Evolutionary conservation across 2,797 vertebrate species (phyloP).

Genomic region (Chloroceryle amazona): DNA sequence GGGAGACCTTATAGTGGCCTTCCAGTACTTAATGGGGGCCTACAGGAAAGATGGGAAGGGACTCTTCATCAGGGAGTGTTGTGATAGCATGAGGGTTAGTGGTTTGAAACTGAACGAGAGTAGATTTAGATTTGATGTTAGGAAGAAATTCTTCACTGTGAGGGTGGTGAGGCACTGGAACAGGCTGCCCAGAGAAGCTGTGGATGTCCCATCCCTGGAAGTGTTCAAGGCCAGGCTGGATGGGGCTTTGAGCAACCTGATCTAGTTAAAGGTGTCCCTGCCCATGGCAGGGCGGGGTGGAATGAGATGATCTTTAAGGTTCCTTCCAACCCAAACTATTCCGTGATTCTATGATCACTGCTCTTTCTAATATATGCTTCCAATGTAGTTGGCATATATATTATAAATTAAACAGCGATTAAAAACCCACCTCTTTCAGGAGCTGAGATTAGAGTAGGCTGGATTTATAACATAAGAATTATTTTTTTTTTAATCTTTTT

Average conservation of each 20-base stretch:
- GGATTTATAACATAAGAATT: accelerated
- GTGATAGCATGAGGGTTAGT: not conserved
- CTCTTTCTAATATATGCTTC: not conserved
- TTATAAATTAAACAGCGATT: not conserved
- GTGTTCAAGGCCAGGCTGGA: not conserved
- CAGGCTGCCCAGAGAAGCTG: not conserved
- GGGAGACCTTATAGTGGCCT: not conserved
- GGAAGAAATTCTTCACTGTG: not conserved
- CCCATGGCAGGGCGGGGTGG: too few species aligned
- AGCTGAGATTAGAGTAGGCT: not conserved
- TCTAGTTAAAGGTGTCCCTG: not conserved
- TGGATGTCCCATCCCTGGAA: not conserved
- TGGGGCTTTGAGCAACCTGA: not conserved
- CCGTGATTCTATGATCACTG: not conserved
- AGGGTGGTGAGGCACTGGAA: not conserved
- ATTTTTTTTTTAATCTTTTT: not conserved
- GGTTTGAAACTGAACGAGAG: not conserved
- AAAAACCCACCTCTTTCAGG: not conserved
- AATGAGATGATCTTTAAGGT: not conserved
- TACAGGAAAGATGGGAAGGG: not conserved
- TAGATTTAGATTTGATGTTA: not conserved
- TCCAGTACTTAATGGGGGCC: not conserved
- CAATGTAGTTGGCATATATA: accelerated
- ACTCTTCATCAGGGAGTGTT: not conserved
- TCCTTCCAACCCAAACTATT: not conserved